Evolutionary conservation across 1,140 invertebrate genomes (phyloP).

Genomic region (Lucilia cuprina): DNA sequence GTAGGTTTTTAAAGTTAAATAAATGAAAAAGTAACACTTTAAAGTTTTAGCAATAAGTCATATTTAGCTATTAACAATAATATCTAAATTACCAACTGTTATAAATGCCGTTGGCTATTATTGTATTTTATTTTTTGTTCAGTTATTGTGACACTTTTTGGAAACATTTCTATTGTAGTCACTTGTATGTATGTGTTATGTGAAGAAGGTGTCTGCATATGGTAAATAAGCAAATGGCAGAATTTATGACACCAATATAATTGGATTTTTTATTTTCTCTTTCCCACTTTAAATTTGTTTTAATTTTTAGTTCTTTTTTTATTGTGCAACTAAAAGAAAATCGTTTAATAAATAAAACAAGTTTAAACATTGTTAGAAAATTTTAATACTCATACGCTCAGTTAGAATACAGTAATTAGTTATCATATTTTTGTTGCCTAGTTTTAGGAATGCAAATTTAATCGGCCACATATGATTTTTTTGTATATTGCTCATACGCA

Average conservation of each 20-base stretch:
- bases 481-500: too few species aligned
- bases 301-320: not conserved
- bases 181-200: not conserved
- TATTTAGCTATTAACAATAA: too few species aligned
- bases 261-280: not conserved
- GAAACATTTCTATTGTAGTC: not conserved
- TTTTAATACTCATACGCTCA: not conserved
- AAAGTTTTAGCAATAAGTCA: not conserved
- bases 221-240: too few species aligned
- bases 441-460: too few species aligned
- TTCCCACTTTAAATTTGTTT: not conserved
- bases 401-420: not conserved
- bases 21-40: not conserved
- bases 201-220: too few species aligned
- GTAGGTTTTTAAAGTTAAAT: too few species aligned
- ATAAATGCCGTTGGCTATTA: too few species aligned
- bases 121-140: too few species aligned
- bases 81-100: too few species aligned
- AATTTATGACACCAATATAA: slow-evolving; percentile 15
- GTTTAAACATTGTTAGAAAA: too few species aligned
- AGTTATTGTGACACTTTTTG: too few species aligned
- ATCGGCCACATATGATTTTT: too few species aligned
- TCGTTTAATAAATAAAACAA: not conserved
- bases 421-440: not conserved
- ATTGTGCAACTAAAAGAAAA: not conserved